Conservation (phyloP, 2,797 vertebrate genomes). For the Vultur gryphus region DNA sequence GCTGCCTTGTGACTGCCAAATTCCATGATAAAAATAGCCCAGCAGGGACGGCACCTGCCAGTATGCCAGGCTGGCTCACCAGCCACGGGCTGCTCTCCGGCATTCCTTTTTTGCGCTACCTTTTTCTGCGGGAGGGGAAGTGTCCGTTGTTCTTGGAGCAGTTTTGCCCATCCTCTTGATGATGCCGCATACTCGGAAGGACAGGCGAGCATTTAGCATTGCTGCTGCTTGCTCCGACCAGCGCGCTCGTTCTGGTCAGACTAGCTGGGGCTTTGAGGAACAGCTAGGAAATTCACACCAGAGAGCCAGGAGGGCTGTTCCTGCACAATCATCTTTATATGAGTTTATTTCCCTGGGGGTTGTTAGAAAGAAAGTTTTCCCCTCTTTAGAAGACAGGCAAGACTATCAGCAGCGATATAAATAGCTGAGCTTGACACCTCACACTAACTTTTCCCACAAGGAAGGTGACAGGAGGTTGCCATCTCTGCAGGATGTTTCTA, state of each 20-base stretch:
- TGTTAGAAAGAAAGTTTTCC: not conserved
- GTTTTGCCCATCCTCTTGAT: not conserved
- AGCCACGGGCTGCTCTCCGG: not conserved
- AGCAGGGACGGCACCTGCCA: not conserved
- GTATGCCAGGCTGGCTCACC: not conserved
- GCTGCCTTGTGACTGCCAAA: slow-evolving; percentile 49
- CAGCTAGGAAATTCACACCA: not conserved
- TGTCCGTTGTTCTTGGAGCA: not conserved
- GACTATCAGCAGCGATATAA: slow-evolving; percentile 56
- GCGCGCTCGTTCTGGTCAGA: not conserved
- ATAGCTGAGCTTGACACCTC: slow-evolving; percentile 58
- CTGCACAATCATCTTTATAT: not conserved
- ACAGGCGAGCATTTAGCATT: not conserved
- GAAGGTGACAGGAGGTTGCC: slow-evolving; percentile 50
- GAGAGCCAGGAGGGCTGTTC: not conserved
- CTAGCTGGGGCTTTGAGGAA: not conserved
- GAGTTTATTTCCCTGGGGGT: not conserved
- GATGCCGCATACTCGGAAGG: not conserved
- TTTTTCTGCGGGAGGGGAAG: not conserved
- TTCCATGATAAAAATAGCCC: slow-evolving; percentile 45
- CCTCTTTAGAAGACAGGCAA: not conserved
- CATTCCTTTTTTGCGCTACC: not conserved
- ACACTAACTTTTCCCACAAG: slow-evolving; percentile 54
- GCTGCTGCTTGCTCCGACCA: not conserved
- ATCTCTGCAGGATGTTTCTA: slow-evolving; percentile 49